Base-by-base conservation (phyloP, 1,140 invertebrate genomes). In the Musca domestica region DNA sequence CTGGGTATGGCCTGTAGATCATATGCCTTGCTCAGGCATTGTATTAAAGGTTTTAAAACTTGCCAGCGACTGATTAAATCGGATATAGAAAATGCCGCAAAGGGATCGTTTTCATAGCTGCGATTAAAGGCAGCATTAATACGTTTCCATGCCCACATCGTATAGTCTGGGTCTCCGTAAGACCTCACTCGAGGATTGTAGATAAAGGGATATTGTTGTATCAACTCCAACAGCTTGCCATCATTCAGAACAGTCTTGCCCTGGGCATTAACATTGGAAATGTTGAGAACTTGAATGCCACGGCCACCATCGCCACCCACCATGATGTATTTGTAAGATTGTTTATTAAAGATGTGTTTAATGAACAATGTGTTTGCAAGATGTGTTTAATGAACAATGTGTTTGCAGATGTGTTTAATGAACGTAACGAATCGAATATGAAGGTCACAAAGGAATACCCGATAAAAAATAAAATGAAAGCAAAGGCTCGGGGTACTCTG, bases 181-280 rank as follows among this genome's bases (percentile, higher is more conserved):
- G 65, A 22, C 0, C 30, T 23, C 7, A 71, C 49, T 2, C 68
- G 25, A 15, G 65, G 49, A 20, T 67, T 72, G 9, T 72, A 63
- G 0, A 80, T 51, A 30, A 75, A 79, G 0, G 77, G 76, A 66
- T 75, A 71, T 27, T 48, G 52, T 52, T 72, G 46, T 10, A 80
- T 61, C 1, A 79, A 25, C 22, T 77, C 72, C 34, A 80, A 20
- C 0, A 79, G 69, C 2, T 67, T 63, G 19, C 75, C 54, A 61
- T 80, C 77, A 30, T 80, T 80, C 1, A 80, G 30, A 4, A 80
- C 75, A 15, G 72, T 66, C 48, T 73, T 67, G 6, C 48, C 66
- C 0, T 47, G 9, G 0, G 66, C 47, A 46, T 76, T 75, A 14
- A 41, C 71, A 67, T 76, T 74, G 25, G 61, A 64, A 25, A 68